phyloP scores from a whole-genome alignment of 2,888 invertebrate species.

The Eledona agricola region DNA sequence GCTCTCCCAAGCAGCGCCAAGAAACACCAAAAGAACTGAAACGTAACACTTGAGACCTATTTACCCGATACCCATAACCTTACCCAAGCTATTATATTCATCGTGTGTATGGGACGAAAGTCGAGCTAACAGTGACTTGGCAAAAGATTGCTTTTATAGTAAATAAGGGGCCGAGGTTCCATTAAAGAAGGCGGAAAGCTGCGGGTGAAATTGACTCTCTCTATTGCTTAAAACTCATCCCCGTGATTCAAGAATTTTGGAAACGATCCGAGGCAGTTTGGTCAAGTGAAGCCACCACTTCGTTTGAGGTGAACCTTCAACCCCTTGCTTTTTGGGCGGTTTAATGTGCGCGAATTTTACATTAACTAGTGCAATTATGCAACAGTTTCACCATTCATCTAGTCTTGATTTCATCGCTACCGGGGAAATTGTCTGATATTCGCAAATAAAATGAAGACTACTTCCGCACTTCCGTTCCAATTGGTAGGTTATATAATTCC shows the following conservation, averaged over 20 bases:
- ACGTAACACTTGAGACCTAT: constrained; percentile 7
- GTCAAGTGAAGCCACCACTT: no score
- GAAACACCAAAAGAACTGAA: constrained; percentile 45
- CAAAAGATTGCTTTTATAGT: constrained; percentile 25
- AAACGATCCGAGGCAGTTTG: no score
- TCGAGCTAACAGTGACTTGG: constrained; percentile 21
- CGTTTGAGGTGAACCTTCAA: no score
- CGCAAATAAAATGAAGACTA: constrained; percentile 21
- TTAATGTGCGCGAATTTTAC: no score
- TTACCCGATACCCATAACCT: constrained; percentile 12
- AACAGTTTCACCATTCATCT: constrained; percentile 11
- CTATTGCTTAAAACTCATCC: constrained; percentile 4
- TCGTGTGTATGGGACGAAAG: constrained; percentile 22
- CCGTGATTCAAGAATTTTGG: constrained; percentile 3
- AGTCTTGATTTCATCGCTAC: neutral
- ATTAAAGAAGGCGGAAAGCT: constrained; percentile 24
- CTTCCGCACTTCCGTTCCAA: constrained; percentile 27
- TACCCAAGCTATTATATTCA: constrained; percentile 46
- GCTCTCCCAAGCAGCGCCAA: constrained; percentile 38
- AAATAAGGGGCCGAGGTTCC: constrained; percentile 30
- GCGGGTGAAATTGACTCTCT: constrained; percentile 37
- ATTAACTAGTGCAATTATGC: constrained; percentile 1
- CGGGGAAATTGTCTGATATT: constrained; percentile 7
- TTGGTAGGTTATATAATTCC: constrained; percentile 12
- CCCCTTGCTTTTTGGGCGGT: no score